Conservation (phyloP, 1,140 invertebrate species). For the Drosophila saltans region DNA sequence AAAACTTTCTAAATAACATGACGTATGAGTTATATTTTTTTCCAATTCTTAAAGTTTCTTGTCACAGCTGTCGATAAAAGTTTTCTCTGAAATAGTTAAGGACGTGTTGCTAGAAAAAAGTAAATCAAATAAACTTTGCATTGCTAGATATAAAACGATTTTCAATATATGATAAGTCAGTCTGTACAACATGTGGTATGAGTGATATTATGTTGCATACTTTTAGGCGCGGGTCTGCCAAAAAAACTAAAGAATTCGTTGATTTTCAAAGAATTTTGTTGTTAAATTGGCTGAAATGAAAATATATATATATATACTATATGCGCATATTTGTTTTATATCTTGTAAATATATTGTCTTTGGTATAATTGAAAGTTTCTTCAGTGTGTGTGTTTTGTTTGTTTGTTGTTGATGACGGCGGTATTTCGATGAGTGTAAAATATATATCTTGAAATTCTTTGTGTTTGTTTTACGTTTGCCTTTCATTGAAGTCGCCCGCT, state of each 20-base stretch:
- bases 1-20: background rate
- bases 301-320: background rate
- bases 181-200: background rate
- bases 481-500: slow-evolving; percentile 9
- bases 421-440: slow-evolving; percentile 10
- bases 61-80: background rate
- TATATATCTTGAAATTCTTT: slow-evolving; percentile 7
- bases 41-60: slow-evolving; percentile 13
- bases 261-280: background rate
- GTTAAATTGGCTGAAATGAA: background rate
- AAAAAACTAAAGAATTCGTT: background rate
- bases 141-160: too few relatives aligned
- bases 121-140: too few relatives aligned
- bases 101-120: too few relatives aligned
- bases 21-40: slow-evolving; percentile 34
- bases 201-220: background rate
- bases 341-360: too few relatives aligned
- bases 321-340: background rate
- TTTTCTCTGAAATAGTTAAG: too few relatives aligned
- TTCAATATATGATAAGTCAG: background rate
- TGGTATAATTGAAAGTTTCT: background rate
- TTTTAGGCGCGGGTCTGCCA: background rate
- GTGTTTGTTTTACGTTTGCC: slow-evolving; percentile 13
- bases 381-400: background rate
- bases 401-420: background rate